phyloP scores from a whole-genome alignment of 2,888 invertebrate genomes.

The Acanthosepion pharaonis region DNA sequence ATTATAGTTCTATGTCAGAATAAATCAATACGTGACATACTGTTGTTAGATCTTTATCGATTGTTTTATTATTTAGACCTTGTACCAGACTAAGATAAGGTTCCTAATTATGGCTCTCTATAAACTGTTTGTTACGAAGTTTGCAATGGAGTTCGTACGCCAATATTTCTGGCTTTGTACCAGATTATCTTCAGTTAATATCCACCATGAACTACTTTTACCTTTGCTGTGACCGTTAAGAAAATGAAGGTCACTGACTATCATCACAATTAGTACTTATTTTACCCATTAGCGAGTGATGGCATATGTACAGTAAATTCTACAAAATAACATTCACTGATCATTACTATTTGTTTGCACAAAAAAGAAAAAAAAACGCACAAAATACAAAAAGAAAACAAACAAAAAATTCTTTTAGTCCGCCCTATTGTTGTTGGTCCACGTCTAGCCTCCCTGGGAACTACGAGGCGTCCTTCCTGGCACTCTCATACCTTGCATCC shows the following conservation, averaged over 20 bases:
- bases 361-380: not conserved
- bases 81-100: not conserved
- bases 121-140: too few species aligned
- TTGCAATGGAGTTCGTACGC: too few species aligned
- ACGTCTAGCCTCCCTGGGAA: not conserved
- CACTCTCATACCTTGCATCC: not conserved
- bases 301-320: not conserved
- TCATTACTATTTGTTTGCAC: not conserved
- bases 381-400: not conserved
- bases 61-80: too few species aligned
- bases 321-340: not conserved
- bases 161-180: too few species aligned
- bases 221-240: not conserved
- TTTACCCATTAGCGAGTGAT: not conserved
- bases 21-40: too few species aligned
- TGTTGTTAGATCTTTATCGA: too few species aligned
- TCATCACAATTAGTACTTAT: not conserved
- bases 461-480: not conserved
- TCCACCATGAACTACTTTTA: not conserved
- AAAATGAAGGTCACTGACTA: not conserved
- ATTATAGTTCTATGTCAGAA: too few species aligned
- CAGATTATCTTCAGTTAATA: not conserved
- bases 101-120: too few species aligned
- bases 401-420: not conserved
- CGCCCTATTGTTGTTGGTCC: not conserved